Percentiles rank a stretch among this genome's conserved stretches.
These are phyloP conservation scores for Pithys albifrons DNA, from an alignment of 2,113 vertebrate genomes.

Conservation along the genomic window DNA sequence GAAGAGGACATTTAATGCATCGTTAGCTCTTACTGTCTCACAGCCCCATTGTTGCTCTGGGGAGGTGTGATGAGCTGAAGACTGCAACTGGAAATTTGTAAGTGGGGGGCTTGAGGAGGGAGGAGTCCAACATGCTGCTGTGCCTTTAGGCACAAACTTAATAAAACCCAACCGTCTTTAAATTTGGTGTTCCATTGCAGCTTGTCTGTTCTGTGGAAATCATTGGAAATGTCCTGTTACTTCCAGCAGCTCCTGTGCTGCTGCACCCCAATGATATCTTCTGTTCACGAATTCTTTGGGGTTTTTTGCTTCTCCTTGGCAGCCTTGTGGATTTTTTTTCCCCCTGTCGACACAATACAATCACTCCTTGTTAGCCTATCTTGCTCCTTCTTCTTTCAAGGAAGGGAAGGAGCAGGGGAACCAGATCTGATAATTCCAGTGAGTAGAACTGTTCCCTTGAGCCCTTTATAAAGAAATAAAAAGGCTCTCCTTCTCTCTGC, in stretches of 20 bases:
- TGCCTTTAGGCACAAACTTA: background rate
- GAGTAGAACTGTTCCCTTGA: constrained; percentile 62
- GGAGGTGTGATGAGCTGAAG: background rate
- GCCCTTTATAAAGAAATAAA: constrained; percentile 70
- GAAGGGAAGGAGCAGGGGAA: constrained; percentile 47
- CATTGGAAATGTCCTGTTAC: background rate
- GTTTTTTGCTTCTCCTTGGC: background rate
- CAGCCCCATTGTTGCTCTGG: rapidly evolving
- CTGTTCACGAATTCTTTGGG: background rate
- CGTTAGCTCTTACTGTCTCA: background rate
- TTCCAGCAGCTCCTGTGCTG: background rate
- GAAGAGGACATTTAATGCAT: background rate
- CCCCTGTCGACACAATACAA: background rate
- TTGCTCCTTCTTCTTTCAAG: constrained; percentile 42
- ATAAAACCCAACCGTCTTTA: background rate
- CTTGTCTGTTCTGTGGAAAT: background rate
- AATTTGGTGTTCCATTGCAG: background rate
- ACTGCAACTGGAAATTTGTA: background rate
- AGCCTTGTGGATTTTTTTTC: background rate
- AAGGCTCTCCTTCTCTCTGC: constrained; percentile 64
- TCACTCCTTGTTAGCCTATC: constrained; percentile 39
- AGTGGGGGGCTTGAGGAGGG: too few species aligned
- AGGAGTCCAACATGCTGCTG: rapidly evolving
- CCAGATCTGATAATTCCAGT: constrained; percentile 64
- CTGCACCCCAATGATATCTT: background rate